Evolutionary conservation across 2,888 invertebrate species (phyloP).

Genomic region (Ormyrus labotus): DNA sequence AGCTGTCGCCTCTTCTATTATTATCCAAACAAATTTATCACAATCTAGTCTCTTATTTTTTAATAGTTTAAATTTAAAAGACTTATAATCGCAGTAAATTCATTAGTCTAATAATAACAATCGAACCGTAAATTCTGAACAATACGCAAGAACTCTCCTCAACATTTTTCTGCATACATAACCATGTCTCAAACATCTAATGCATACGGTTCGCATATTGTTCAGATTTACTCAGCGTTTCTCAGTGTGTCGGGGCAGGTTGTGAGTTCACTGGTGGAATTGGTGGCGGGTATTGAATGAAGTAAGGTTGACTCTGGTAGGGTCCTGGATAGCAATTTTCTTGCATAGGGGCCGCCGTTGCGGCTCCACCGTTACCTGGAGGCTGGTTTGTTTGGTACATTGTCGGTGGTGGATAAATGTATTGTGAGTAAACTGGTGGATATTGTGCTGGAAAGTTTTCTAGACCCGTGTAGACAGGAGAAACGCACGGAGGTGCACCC

Average conservation of each 20-base stretch:
- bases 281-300: slow-evolving; percentile 48
- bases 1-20: slow-evolving; percentile 26
- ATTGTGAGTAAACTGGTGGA: slow-evolving; percentile 41
- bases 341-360: slow-evolving; percentile 4
- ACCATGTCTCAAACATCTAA: too few relatives aligned
- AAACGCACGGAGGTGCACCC: neutral
- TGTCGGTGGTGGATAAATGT: slow-evolving; percentile 39
- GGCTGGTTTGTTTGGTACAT: slow-evolving; percentile 37
- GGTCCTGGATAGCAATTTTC: slow-evolving; percentile 40
- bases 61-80: slow-evolving; percentile 3
- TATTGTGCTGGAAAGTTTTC: slow-evolving; percentile 45
- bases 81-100: neutral
- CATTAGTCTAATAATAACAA: slow-evolving; percentile 24
- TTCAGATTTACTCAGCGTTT: neutral
- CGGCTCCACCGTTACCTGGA: neutral
- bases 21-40: slow-evolving; percentile 24
- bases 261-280: slow-evolving; percentile 10
- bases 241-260: slow-evolving; percentile 16
- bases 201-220: too few relatives aligned
- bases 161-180: too few relatives aligned
- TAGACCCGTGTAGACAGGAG: slow-evolving; percentile 35
- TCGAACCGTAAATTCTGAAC: neutral
- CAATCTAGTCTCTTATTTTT: neutral
- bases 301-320: slow-evolving; percentile 45
- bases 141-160: too few relatives aligned